A percentile compares a stretch with the other conserved stretches of the same genome.
phyloP scores from a whole-genome alignment of 2,888 invertebrate species.

The Euzetes globulus region DNA sequence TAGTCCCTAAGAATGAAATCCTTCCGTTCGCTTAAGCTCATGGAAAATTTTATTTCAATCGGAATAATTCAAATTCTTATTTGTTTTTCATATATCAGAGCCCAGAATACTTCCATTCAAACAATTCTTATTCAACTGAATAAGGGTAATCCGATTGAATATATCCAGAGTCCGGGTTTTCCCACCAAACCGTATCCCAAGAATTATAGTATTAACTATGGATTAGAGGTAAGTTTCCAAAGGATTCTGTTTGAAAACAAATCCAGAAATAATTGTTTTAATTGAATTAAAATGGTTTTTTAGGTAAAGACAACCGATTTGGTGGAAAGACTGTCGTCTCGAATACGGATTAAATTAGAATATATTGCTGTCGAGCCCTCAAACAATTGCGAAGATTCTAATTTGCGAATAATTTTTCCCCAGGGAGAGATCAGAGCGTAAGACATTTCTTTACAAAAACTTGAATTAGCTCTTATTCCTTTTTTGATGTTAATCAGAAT shows the following conservation, averaged over 20 bases:
- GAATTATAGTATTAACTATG: not conserved
- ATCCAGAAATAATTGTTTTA: not conserved
- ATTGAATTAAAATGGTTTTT: not conserved
- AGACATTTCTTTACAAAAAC: not conserved
- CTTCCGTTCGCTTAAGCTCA: not conserved
- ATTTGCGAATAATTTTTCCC: slow-evolving; percentile 7
- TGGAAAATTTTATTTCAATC: not conserved
- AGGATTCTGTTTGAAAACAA: not conserved
- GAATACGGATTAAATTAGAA: slow-evolving; percentile 2
- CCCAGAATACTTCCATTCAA: not conserved
- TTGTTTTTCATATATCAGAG: not conserved
- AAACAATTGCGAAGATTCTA: not conserved
- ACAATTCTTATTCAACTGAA: not conserved
- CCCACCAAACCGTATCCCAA: slow-evolving; percentile 14
- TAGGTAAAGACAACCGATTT: not conserved
- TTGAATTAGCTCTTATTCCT: not conserved
- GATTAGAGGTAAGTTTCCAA: not conserved
- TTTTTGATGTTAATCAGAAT: not conserved
- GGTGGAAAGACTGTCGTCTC: not conserved
- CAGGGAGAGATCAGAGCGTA: slow-evolving; percentile 5
- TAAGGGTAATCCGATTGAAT: not conserved
- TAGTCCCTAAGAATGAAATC: not conserved
- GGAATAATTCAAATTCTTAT: not conserved
- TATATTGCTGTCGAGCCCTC: slow-evolving; percentile 2
- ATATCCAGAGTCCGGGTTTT: slow-evolving; percentile 10